phyloP scores from a whole-genome alignment of 2,113 vertebrate species.

The Hippocampus zosterae region DNA sequence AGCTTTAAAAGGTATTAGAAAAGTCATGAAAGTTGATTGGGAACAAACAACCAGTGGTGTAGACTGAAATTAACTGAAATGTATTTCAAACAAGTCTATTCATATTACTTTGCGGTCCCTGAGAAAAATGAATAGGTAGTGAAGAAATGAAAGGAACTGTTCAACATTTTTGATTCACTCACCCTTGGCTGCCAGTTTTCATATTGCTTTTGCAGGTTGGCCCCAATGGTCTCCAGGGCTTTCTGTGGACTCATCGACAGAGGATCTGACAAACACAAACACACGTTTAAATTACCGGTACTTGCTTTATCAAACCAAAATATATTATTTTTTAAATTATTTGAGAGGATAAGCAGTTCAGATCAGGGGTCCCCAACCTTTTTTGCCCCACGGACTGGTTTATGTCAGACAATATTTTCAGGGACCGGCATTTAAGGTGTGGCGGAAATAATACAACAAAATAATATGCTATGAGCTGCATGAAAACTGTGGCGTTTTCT shows the following conservation, averaged over 20 bases:
- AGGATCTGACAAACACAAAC: conserved; percentile 78
- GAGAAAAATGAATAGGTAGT: neutral
- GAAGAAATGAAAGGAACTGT: neutral
- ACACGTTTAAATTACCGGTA: neutral
- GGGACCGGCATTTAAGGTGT: no score
- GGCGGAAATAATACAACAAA: no score
- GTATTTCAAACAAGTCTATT: neutral
- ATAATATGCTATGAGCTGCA: no score
- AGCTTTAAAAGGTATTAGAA: neutral
- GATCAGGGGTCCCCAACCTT: no score
- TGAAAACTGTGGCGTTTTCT: no score
- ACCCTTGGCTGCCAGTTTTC: conserved; percentile 99
- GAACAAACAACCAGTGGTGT: neutral
- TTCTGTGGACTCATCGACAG: conserved; percentile 99
- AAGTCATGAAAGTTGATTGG: neutral
- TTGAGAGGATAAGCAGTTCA: no score
- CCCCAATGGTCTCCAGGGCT: conserved; percentile 95
- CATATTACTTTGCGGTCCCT: neutral
- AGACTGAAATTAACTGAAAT: neutral
- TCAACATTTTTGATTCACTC: conserved; percentile 54
- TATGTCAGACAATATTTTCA: no score
- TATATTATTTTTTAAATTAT: neutral
- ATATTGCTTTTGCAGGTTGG: conserved; percentile 97
- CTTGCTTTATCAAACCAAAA: conserved; percentile 22
- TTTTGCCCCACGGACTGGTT: no score